Conservation (phyloP, 2,888 invertebrate genomes). For the Xylocampa areola region DNA sequence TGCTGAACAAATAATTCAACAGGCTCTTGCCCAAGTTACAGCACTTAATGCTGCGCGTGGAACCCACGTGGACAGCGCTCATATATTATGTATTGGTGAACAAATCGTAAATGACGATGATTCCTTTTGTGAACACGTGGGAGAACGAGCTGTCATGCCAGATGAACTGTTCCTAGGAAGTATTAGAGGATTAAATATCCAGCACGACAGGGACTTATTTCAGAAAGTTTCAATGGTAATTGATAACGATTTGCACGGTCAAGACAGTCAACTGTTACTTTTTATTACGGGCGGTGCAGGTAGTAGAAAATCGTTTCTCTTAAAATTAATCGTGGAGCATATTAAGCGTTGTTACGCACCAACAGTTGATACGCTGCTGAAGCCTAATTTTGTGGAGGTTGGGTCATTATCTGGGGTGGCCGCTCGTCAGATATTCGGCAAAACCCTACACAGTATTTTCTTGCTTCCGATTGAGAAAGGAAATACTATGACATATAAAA, state of each 20-base stretch:
- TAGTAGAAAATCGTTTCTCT: conserved; percentile 16
- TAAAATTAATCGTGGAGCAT: conserved; percentile 16
- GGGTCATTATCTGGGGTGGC: conserved; percentile 39
- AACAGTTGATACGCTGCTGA: conserved; percentile 38
- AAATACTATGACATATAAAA: background rate
- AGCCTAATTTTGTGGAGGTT: conserved; percentile 54
- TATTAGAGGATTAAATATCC: too few relatives aligned
- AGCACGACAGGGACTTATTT: background rate
- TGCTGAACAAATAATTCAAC: background rate
- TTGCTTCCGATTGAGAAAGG: background rate
- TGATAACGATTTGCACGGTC: background rate
- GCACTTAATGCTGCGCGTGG: background rate
- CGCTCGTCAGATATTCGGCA: background rate
- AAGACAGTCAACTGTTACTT: background rate
- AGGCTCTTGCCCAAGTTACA: conserved; percentile 2
- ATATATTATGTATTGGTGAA: background rate
- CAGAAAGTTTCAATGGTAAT: background rate
- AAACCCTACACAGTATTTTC: background rate
- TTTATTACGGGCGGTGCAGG: conserved; percentile 11
- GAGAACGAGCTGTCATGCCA: too few relatives aligned
- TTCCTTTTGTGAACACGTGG: too few relatives aligned
- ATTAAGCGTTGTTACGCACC: conserved; percentile 20
- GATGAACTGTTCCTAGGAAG: background rate
- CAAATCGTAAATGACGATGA: background rate
- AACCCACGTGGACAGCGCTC: background rate